Evolutionary conservation across 2,113 vertebrate species (phyloP).

Genomic region (Synodontis membranacea): DNA sequence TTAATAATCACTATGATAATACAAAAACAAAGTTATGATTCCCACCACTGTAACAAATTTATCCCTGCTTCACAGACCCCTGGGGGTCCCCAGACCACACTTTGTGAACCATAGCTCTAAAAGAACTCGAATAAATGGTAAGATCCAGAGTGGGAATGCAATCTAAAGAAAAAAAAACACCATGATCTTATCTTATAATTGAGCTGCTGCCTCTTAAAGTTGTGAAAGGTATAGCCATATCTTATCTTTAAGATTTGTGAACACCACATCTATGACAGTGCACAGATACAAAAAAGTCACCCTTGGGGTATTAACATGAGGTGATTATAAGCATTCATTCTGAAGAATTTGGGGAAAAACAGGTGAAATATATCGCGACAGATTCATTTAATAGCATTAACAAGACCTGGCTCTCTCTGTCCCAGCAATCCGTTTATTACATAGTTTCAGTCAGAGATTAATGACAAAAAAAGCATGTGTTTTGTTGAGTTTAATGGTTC

Average conservation of each 20-base stretch:
- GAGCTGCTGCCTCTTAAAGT: conserved; percentile 36
- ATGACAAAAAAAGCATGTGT: neutral
- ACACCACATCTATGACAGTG: neutral
- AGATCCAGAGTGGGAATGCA: neutral
- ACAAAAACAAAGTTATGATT: neutral
- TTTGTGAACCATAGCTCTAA: neutral
- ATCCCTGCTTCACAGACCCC: neutral
- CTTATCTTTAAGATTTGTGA: conserved; percentile 37
- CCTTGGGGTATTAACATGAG: neutral
- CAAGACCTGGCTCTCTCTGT: neutral
- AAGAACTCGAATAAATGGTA: neutral
- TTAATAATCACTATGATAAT: neutral
- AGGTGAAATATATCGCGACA: neutral
- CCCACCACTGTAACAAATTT: neutral
- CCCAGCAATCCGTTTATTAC: neutral
- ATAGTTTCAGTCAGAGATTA: neutral
- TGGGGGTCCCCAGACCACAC: neutral
- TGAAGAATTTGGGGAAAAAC: neutral
- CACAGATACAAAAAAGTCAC: neutral
- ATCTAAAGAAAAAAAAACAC: conserved; percentile 13
- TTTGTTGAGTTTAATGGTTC: conserved; percentile 10
- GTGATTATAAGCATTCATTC: neutral
- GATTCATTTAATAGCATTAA: neutral
- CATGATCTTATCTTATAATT: conserved; percentile 62
- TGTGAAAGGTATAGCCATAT: conserved; percentile 17